These are phyloP conservation scores for Craseonycteris thonglongyai DNA, from an alignment of 2,113 vertebrate genomes.

Conservation along the genomic window DNA sequence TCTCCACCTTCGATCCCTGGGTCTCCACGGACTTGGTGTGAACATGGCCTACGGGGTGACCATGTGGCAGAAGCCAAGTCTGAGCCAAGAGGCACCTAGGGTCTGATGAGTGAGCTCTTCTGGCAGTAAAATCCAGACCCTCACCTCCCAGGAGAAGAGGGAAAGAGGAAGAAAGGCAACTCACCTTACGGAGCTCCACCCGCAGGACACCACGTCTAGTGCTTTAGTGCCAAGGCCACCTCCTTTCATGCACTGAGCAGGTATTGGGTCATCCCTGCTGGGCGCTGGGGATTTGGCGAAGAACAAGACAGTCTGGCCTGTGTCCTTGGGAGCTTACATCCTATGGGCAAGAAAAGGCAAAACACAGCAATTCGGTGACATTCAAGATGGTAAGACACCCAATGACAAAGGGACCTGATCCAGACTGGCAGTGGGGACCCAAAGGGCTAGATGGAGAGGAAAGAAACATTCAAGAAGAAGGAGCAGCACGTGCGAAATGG, in stretches of 20 bases:
- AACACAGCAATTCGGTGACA: not conserved
- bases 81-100: not conserved
- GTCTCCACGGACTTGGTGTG: not conserved
- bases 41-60: not conserved
- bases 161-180: too few relatives aligned
- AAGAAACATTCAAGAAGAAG: not conserved
- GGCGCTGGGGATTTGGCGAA: not conserved
- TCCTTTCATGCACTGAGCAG: not conserved
- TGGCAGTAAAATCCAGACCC: not conserved
- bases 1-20: not conserved
- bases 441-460: not conserved
- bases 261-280: too few relatives aligned
- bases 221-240: rapidly evolving
- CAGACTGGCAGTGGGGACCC: not conserved
- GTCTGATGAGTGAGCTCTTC: not conserved
- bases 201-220: not conserved
- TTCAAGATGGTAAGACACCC: not conserved
- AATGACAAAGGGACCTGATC: rapidly evolving
- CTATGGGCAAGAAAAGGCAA: not conserved
- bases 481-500: not conserved
- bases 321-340: not conserved
- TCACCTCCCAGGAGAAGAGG: too few relatives aligned
- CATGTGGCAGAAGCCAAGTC: rapidly evolving
- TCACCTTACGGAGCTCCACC: rapidly evolving
- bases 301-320: not conserved